Evolutionary conservation across 2,888 invertebrate genomes (phyloP), one percentile per base, ranked within the genome.

Genomic region (Caenorhabditis macrosperma): DNA sequence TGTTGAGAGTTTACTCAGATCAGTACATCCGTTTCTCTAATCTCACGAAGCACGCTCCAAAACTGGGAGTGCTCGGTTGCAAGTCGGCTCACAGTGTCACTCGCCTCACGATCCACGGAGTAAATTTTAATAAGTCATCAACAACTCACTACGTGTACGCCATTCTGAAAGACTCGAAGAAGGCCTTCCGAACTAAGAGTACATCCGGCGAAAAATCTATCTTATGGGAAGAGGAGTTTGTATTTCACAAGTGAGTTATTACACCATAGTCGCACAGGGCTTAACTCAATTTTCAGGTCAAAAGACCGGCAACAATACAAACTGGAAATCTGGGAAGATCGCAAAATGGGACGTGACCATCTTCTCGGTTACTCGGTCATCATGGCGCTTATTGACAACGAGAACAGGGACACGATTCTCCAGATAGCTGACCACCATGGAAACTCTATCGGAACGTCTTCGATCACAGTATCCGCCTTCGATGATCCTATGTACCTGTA

Each of bases 1-100:
- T 93, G 82, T 88, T 94, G 46, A 90, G 93, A 76, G 89, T 93
- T 10, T 88, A 88, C 71, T 85, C 85, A 0, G 81, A 81, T 38
- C 69, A 79, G 9, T 48, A 78, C 30, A 74, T 84, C 30, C 60
- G 78, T 17, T 77, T 79, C 20, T 68, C 61, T 4, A 44, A 69
- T 24, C 54, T 84, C 7, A 71, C 61, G 9, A 84, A 80, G 79
- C 83, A 83, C 50, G 74, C 83, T 26, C 81, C 83, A 17, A 74
- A 72, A 22, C 57, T 77, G 12, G 83, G 83, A 0, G 24, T 83
- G 1, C 48, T 78, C 33, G 72, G 74, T n/a, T 83, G 83, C 52
- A 67, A 76, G 28, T 26, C 68, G 6, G 83, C 78, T 0, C 79
- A 60, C 28, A 81, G 78, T 67, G 81, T 83, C 1, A 83, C 81